Evolutionary conservation across 2,113 vertebrate genomes (phyloP), one percentile per base, ranked within the genome.

Genomic region (Rhizomys pruinosus): DNA sequence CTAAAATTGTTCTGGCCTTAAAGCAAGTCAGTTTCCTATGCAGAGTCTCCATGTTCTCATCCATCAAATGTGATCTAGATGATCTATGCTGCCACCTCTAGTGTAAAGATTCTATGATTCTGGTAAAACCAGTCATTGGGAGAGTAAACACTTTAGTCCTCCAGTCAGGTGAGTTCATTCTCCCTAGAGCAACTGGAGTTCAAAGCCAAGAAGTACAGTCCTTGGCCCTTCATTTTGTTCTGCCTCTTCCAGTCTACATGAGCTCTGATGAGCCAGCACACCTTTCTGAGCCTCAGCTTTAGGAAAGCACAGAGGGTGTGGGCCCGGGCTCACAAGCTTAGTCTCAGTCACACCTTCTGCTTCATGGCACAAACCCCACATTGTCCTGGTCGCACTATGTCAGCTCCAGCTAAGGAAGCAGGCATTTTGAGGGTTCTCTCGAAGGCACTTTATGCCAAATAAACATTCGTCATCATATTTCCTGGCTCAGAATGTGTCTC

Each of bases 401-500:
- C 4, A 13, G 29, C 64, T 82, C 66, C 57, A 86, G 34, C 39
- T 55, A 42, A 90, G 78, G 17, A 71, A 12, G 79, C 15, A 63
- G 59, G 5, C 27, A 77, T 80, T 87, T 59, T 68, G 86, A 88
- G 52, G 22, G 34, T 89, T 89, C 66, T 90, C 16, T 71, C 29
- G 47, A 20, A 34, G n/a, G 22, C 34, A 19, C 25, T 39, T 9
- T 32, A 9, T 82, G 52, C 68, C 73, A 89, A 77, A 71, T 82
- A 93, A 95, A 91, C 59, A 57, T 47, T 7, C 20, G 59, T 86
- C 64, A 84, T 69, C 79, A 19, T 32, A 84, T 34, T 63, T 63
- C 72, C 63, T 91, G 71, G 86, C 66, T 94, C 68, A 88, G 91
- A 74, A 79, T 16, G 61, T 42, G 34, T 79, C 44, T 61, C 37